Conservation (phyloP, 2,888 invertebrate genomes). For the Bellardia bayeri region DNA sequence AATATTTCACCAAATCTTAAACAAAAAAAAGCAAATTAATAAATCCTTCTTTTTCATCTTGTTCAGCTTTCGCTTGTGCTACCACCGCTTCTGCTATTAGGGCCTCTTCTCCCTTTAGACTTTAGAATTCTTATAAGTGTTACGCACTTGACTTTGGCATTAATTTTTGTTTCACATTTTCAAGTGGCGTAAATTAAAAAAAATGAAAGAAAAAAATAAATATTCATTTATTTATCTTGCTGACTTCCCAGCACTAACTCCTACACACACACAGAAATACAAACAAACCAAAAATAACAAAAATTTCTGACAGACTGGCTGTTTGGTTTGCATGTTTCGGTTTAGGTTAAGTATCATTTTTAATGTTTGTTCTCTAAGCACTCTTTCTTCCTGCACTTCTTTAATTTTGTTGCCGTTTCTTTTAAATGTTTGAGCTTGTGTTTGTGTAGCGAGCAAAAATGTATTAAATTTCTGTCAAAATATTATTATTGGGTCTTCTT, state of each 20-base stretch:
- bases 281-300: slow-evolving; percentile 16
- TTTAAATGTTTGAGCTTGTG: not conserved
- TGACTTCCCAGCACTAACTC: not conserved
- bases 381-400: not conserved
- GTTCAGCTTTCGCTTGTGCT: slow-evolving; percentile 9
- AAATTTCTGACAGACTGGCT: slow-evolving; percentile 32
- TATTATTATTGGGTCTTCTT: slow-evolving; percentile 41
- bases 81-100: not conserved
- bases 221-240: slow-evolving; percentile 23
- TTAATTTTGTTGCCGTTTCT: slow-evolving; percentile 2
- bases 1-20: not conserved
- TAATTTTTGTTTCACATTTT: slow-evolving; percentile 66
- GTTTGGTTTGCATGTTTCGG: slow-evolving; percentile 20
- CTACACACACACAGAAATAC: not conserved
- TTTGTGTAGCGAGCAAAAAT: slow-evolving; percentile 12
- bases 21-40: slow-evolving; percentile 12
- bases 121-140: slow-evolving; percentile 65
- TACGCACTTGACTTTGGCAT: slow-evolving; percentile 70
- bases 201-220: slow-evolving; percentile 10
- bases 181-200: slow-evolving; percentile 56
- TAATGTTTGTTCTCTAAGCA: slow-evolving; percentile 8
- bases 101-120: not conserved
- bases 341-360: slow-evolving; percentile 65
- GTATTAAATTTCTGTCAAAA: slow-evolving; percentile 72
- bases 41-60: slow-evolving; percentile 21